phyloP scores from a whole-genome alignment of 2,888 invertebrate species.

The Lochmaea crataegi region DNA sequence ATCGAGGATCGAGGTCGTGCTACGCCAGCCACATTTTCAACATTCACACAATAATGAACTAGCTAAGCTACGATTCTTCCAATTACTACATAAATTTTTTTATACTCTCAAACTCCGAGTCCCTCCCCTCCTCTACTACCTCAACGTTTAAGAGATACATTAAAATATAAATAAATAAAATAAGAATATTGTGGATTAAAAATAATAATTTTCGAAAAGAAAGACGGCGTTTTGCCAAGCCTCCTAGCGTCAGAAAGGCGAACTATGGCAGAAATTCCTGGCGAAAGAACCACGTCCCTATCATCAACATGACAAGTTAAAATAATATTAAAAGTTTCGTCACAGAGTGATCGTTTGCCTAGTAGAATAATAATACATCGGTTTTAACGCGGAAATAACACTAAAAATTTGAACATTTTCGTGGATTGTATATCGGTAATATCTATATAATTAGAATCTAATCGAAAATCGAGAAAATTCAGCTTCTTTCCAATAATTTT shows the following conservation, averaged over 20 bases:
- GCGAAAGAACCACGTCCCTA: slow-evolving; percentile 63
- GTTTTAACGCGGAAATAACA: slow-evolving; percentile 45
- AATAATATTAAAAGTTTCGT: slow-evolving; percentile 62
- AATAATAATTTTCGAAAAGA: slow-evolving; percentile 45
- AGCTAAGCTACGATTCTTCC: slow-evolving; percentile 22
- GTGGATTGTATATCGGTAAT: slow-evolving; percentile 51
- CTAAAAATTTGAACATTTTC: slow-evolving; percentile 56
- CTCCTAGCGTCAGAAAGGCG: slow-evolving; percentile 59
- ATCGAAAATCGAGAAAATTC: slow-evolving; percentile 52
- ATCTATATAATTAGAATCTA: slow-evolving; percentile 49
- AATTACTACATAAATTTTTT: slow-evolving; percentile 16
- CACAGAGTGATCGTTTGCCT: slow-evolving; percentile 49
- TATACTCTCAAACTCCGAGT: slow-evolving; percentile 5
- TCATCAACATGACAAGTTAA: slow-evolving; percentile 63
- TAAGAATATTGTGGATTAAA: slow-evolving; percentile 60
- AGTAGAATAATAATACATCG: slow-evolving; percentile 45
- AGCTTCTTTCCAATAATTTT: slow-evolving; percentile 51
- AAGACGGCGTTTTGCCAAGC: slow-evolving; percentile 56
- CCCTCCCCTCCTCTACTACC: neutral
- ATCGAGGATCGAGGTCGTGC: slow-evolving; percentile 25
- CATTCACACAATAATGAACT: slow-evolving; percentile 9
- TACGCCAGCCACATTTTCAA: slow-evolving; percentile 27
- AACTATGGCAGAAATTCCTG: slow-evolving; percentile 63
- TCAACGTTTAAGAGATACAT: no score
- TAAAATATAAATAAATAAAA: slow-evolving; percentile 27